Evolutionary conservation across 2,888 invertebrate species (phyloP).

Genomic region (Dynastes grantii): DNA sequence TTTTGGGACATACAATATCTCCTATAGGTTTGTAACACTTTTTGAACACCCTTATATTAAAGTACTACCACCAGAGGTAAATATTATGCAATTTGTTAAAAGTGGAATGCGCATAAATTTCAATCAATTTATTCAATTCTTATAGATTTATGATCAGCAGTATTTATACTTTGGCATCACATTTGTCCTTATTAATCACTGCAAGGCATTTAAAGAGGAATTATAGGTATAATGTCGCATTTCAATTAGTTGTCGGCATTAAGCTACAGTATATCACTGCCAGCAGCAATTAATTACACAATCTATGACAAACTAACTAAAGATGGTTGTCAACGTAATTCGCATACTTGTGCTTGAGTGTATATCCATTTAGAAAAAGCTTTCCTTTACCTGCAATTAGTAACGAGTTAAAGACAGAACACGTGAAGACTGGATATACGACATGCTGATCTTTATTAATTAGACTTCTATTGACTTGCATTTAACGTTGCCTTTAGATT

Average conservation of each 20-base stretch:
- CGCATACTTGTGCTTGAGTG: background rate
- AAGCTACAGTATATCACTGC: background rate
- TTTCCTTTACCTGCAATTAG: conserved; percentile 2
- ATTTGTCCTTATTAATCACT: background rate
- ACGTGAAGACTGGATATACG: background rate
- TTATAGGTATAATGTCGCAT: background rate
- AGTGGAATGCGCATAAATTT: too few species aligned
- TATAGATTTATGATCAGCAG: too few species aligned
- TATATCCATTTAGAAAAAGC: background rate
- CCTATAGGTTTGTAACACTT: too few species aligned
- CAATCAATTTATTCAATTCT: too few species aligned
- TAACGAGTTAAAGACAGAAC: background rate
- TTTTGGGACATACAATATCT: too few species aligned
- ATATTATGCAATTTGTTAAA: too few species aligned
- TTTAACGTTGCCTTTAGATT: background rate
- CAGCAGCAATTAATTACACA: background rate
- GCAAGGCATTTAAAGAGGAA: background rate
- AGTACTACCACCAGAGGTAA: too few species aligned
- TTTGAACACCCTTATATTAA: too few species aligned
- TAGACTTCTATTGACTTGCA: background rate
- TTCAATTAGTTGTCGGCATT: conserved; percentile 2
- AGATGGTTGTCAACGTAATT: background rate
- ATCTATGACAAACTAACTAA: conserved; percentile 10
- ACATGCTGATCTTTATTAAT: background rate
- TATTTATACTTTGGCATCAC: background rate